Evolutionary conservation across 1,140 invertebrate genomes (phyloP).

Genomic region (Agraylea sexmaculata): DNA sequence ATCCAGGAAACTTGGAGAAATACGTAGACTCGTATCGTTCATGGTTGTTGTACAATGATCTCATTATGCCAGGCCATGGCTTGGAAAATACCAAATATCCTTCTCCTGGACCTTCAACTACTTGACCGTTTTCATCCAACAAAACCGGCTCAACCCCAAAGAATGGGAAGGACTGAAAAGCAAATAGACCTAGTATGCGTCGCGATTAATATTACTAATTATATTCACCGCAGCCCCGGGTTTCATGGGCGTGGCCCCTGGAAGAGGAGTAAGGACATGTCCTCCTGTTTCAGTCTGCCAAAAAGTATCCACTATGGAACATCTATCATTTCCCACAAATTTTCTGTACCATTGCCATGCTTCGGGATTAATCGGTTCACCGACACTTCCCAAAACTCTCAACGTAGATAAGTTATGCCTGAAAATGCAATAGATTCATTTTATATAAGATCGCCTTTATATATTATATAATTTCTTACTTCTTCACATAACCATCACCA

Average conservation of each 20-base stretch:
- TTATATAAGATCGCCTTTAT: conserved; percentile 6
- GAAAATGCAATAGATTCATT: conserved; percentile 19
- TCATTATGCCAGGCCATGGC: conserved; percentile 97
- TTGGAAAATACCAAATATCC: conserved; percentile 87
- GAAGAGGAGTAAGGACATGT: conserved; percentile 87
- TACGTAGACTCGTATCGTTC: conserved; percentile 89
- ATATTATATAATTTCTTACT: conserved; percentile 22
- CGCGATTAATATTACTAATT: neutral
- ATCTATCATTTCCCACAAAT: conserved; percentile 66
- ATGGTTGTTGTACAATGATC: conserved; percentile 85
- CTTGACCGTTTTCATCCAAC: conserved; percentile 76
- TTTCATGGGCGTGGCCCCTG: conserved; percentile 90
- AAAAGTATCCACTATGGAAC: conserved; percentile 94
- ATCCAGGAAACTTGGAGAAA: conserved; percentile 91
- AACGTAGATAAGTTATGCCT: conserved; percentile 52
- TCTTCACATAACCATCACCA: conserved; percentile 64
- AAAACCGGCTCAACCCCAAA: conserved; percentile 87
- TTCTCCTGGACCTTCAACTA: conserved; percentile 80
- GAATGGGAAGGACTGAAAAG: conserved; percentile 81
- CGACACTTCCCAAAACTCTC: conserved; percentile 84
- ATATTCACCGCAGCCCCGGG: conserved; percentile 93
- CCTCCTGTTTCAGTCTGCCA: conserved; percentile 99
- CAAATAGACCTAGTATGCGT: conserved; percentile 10
- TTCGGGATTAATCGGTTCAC: conserved; percentile 96
- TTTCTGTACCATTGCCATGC: conserved; percentile 97